A percentile compares a stretch with the other conserved stretches of the same genome.
Evolutionary conservation across 2,113 vertebrate species (phyloP).

Genomic region (Zosterops lateralis): DNA sequence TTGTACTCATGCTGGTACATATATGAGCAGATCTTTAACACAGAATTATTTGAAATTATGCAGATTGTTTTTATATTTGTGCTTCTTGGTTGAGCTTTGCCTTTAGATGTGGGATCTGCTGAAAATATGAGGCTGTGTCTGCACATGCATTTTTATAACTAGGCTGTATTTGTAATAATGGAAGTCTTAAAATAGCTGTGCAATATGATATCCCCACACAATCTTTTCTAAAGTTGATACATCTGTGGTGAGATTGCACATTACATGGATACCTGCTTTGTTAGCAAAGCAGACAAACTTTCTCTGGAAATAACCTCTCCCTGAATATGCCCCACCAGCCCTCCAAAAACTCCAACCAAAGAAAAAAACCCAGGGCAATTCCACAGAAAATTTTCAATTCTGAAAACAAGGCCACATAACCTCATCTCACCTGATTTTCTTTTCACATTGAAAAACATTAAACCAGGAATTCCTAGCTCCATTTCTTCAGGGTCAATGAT

Average conservation of each 20-base stretch:
- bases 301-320: not conserved
- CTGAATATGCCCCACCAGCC: fast-evolving
- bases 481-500: not conserved
- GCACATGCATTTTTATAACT: slow-evolving; percentile 19
- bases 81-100: not conserved
- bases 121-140: slow-evolving; percentile 24
- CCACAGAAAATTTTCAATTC: not conserved
- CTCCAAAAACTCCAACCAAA: fast-evolving
- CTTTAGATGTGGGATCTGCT: not conserved
- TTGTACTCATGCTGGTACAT: not conserved
- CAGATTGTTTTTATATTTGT: not conserved
- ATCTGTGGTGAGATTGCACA: slow-evolving; percentile 18
- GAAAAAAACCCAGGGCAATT: not conserved
- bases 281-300: not conserved
- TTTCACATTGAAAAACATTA: not conserved
- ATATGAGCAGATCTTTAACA: not conserved
- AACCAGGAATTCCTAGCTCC: not conserved
- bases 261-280: not conserved
- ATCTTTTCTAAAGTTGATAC: slow-evolving; percentile 32
- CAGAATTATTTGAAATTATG: not conserved
- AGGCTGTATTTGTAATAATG: slow-evolving; percentile 38
- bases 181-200: slow-evolving; percentile 58
- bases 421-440: not conserved
- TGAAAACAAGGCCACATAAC: not conserved
- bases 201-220: slow-evolving; percentile 19